Conservation (phyloP, 2,888 invertebrate species). For the Drosophila histrio region DNA sequence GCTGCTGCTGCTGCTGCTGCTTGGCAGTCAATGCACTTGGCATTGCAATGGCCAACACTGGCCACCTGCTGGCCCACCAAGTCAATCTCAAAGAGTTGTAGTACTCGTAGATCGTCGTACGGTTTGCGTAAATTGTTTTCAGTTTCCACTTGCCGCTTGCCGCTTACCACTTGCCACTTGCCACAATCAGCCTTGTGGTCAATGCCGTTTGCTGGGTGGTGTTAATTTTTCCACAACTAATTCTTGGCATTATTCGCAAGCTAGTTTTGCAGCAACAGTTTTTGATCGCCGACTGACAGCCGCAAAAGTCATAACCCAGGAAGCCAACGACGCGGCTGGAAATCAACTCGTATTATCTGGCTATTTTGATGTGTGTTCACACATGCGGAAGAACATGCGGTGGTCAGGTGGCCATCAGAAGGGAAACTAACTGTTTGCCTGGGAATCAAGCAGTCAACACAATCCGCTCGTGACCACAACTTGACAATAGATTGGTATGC, state of each 20-base stretch:
- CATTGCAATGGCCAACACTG: conserved; percentile 26
- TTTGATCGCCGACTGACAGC: conserved; percentile 56
- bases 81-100: conserved; percentile 38
- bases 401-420: conserved; percentile 15
- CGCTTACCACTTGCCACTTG: not conserved
- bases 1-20: conserved; percentile 16
- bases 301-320: conserved; percentile 79
- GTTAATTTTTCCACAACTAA: conserved; percentile 78
- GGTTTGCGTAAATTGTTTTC: conserved; percentile 74
- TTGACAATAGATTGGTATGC: conserved; percentile 12
- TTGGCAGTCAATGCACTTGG: conserved; percentile 72
- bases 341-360: conserved; percentile 52
- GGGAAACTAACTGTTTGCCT: conserved; percentile 41
- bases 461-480: conserved; percentile 7
- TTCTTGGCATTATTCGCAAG: conserved; percentile 69
- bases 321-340: conserved; percentile 42
- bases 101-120: conserved; percentile 41
- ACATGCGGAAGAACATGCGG: conserved; percentile 62
- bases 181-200: conserved; percentile 71
- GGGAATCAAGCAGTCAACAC: conserved; percentile 29
- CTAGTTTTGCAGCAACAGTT: conserved; percentile 26
- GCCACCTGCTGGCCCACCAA: conserved; percentile 61
- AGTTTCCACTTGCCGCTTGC: conserved; percentile 50
- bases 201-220: conserved; percentile 73
- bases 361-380: conserved; percentile 51